These are phyloP conservation scores for Polyploca ridens DNA, from an alignment of 2,888 invertebrate genomes.

Conservation along the genomic window DNA sequence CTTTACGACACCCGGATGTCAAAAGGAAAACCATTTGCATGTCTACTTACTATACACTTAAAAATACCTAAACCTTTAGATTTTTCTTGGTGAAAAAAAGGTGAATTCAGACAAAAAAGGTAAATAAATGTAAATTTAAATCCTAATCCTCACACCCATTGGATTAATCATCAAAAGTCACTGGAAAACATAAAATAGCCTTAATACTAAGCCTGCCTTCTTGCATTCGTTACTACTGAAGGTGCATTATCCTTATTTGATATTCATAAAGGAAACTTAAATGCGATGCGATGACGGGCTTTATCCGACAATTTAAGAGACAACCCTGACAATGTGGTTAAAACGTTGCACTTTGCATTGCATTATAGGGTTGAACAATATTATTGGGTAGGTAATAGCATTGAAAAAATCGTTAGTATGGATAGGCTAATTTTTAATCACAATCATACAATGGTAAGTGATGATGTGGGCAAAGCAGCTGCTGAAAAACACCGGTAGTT, in stretches of 20 bases:
- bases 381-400: neutral
- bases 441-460: no score
- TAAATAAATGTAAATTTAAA: neutral
- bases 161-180: neutral
- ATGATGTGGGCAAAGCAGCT: no score
- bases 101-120: neutral
- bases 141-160: neutral
- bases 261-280: constrained; percentile 41
- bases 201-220: constrained; percentile 30
- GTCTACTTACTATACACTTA: no score
- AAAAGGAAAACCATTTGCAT: no score
- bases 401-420: no score
- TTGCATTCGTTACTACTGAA: constrained; percentile 16
- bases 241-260: constrained; percentile 30
- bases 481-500: no score
- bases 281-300: constrained; percentile 41
- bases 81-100: no score
- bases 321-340: constrained; percentile 54
- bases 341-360: constrained; percentile 49
- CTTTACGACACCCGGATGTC: no score
- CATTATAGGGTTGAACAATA: constrained; percentile 8
- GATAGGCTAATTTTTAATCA: no score
- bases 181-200: constrained; percentile 26
- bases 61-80: no score
- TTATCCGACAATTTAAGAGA: constrained; percentile 70